A percentile compares a stretch with the other conserved stretches of the same genome.
These are phyloP conservation scores for Siniperca obscura DNA, from an alignment of 2,797 vertebrate species.

Conservation along the genomic window DNA sequence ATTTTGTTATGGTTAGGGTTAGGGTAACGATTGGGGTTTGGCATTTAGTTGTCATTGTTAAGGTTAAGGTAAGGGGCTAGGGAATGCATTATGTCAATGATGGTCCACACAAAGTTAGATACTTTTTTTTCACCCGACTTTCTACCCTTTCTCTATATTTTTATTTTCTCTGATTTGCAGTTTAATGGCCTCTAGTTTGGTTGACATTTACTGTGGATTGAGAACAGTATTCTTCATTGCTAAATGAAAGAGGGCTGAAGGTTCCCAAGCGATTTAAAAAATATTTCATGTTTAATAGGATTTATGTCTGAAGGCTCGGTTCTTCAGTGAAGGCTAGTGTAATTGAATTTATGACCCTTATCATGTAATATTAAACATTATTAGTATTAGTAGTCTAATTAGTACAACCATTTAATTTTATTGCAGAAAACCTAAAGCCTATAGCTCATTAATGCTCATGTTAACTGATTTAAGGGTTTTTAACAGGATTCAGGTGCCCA, in stretches of 20 bases:
- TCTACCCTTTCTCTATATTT: neutral
- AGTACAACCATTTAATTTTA: constrained; percentile 49
- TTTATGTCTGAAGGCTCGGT: constrained; percentile 57
- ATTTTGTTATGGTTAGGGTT: constrained; percentile 35
- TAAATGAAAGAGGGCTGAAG: constrained; percentile 30
- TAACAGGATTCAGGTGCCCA: neutral
- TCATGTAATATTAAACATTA: constrained; percentile 60
- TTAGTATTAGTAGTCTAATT: constrained; percentile 59
- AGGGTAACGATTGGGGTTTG: no score
- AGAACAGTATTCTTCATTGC: constrained; percentile 16
- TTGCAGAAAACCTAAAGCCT: constrained; percentile 26
- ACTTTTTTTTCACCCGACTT: neutral
- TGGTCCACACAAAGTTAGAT: no score
- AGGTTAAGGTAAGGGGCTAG: no score
- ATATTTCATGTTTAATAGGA: constrained; percentile 62
- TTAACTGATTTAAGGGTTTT: constrained; percentile 27
- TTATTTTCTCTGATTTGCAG: constrained; percentile 11
- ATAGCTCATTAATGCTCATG: constrained; percentile 23
- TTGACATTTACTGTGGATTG: constrained; percentile 26
- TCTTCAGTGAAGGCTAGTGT: constrained; percentile 46
- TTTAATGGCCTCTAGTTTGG: constrained; percentile 5
- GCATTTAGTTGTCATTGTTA: no score
- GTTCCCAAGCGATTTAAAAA: constrained; percentile 47
- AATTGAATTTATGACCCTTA: constrained; percentile 65
- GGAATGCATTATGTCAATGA: no score